phyloP scores from a whole-genome alignment of 2,113 vertebrate species.

The Chionis minor region DNA sequence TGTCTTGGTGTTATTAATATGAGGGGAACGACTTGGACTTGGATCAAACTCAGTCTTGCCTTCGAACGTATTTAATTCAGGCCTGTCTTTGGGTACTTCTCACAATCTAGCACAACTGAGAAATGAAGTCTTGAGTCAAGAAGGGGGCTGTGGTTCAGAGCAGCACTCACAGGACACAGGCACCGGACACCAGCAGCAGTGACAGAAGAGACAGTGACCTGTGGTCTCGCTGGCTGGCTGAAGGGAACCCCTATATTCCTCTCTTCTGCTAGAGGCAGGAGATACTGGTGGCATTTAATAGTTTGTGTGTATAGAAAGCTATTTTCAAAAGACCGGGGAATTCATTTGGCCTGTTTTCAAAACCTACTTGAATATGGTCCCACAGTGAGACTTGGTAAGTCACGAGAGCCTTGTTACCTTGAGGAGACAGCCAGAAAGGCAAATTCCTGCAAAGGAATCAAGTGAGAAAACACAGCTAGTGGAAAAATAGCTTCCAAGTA shows the following conservation, averaged over 20 bases:
- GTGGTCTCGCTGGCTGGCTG: not conserved
- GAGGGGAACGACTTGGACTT: not conserved
- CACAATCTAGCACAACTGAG: not conserved
- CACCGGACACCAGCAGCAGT: accelerated
- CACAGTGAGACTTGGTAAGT: not conserved
- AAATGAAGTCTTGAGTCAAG: not conserved
- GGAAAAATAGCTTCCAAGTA: not conserved
- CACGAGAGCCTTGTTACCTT: not conserved
- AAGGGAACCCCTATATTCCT: not conserved
- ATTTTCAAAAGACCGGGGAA: not conserved
- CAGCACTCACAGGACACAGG: not conserved
- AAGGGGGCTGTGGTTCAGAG: not conserved
- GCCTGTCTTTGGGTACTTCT: not conserved
- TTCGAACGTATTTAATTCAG: not conserved
- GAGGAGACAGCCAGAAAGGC: not conserved
- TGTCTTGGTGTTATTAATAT: not conserved
- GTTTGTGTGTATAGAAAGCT: not conserved
- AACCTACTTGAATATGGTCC: not conserved
- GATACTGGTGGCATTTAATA: not conserved
- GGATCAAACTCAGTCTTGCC: not conserved
- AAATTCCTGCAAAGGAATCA: not conserved
- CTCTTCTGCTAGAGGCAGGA: not conserved
- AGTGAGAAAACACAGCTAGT: not conserved
- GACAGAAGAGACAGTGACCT: not conserved
- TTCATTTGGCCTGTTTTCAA: not conserved